Evolutionary conservation across 2,888 invertebrate species (phyloP).

Genomic region (Nysson spinosus): DNA sequence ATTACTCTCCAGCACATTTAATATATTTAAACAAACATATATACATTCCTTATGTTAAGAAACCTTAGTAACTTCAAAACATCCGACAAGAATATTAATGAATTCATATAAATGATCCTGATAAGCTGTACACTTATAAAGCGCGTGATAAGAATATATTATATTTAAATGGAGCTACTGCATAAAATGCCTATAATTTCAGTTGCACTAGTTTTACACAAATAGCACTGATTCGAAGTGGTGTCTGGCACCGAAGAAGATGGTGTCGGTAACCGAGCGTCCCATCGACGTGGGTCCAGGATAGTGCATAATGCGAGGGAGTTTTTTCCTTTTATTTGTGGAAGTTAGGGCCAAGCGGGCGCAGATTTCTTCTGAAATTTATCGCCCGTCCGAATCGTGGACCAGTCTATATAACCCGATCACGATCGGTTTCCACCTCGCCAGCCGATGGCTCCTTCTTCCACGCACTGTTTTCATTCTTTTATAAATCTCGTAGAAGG

Average conservation of each 20-base stretch:
- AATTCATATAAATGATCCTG: too few relatives aligned
- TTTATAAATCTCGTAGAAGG: slow-evolving; percentile 52
- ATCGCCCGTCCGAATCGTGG: slow-evolving; percentile 55
- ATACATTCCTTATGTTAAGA: too few relatives aligned
- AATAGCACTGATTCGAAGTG: slow-evolving; percentile 4
- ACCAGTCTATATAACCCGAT: slow-evolving; percentile 51
- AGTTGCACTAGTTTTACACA: background rate
- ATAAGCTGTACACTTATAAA: too few relatives aligned
- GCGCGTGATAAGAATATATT: too few relatives aligned
- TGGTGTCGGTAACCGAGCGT: slow-evolving; percentile 12
- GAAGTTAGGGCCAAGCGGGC: slow-evolving; percentile 19
- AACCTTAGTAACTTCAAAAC: too few relatives aligned
- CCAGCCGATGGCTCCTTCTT: slow-evolving; percentile 1
- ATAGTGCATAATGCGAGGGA: slow-evolving; percentile 38
- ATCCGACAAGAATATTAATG: too few relatives aligned
- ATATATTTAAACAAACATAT: too few relatives aligned
- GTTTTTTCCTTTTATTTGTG: slow-evolving; percentile 48
- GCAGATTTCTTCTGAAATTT: slow-evolving; percentile 49
- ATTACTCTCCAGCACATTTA: too few relatives aligned
- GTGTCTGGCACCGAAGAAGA: slow-evolving; percentile 29
- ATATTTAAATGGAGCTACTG: too few relatives aligned
- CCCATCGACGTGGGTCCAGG: slow-evolving; percentile 8
- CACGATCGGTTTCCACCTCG: slow-evolving; percentile 51
- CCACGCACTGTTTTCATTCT: slow-evolving; percentile 53
- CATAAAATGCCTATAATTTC: background rate